These are phyloP conservation scores for Zhuqinia jingwanae DNA, from an alignment of 2,888 invertebrate species.

Conservation along the genomic window DNA sequence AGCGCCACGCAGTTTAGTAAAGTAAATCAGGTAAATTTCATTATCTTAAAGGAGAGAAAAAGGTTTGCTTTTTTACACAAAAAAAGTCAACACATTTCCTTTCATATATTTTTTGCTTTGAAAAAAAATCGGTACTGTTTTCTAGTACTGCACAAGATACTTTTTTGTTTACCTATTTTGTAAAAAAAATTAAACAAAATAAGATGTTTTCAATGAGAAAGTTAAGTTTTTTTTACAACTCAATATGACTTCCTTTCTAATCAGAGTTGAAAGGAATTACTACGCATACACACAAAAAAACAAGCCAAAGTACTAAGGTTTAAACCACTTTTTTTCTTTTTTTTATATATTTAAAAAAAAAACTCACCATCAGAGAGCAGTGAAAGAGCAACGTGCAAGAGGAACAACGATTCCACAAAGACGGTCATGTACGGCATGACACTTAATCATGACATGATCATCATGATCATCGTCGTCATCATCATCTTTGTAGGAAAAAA, in stretches of 20 bases:
- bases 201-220: neutral
- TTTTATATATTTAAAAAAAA: slow-evolving; percentile 14
- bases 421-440: slow-evolving; percentile 76
- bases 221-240: slow-evolving; percentile 17
- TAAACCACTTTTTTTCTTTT: slow-evolving; percentile 59
- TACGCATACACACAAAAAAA: neutral
- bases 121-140: too few relatives aligned
- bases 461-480: too few relatives aligned
- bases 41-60: too few relatives aligned
- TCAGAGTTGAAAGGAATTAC: slow-evolving; percentile 37
- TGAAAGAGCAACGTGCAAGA: slow-evolving; percentile 63
- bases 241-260: slow-evolving; percentile 57
- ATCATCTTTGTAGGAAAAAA: slow-evolving; percentile 37
- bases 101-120: too few relatives aligned
- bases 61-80: too few relatives aligned
- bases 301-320: slow-evolving; percentile 27
- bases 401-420: slow-evolving; percentile 62
- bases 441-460: slow-evolving; percentile 76
- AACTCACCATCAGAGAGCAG: slow-evolving; percentile 32
- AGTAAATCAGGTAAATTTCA: too few relatives aligned
- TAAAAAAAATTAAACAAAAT: neutral
- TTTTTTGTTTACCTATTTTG: neutral
- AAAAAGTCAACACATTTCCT: too few relatives aligned
- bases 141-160: too few relatives aligned
- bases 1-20: too few relatives aligned